Conservation (phyloP, 2,797 vertebrate genomes). For the Rhodeus uyekii region DNA sequence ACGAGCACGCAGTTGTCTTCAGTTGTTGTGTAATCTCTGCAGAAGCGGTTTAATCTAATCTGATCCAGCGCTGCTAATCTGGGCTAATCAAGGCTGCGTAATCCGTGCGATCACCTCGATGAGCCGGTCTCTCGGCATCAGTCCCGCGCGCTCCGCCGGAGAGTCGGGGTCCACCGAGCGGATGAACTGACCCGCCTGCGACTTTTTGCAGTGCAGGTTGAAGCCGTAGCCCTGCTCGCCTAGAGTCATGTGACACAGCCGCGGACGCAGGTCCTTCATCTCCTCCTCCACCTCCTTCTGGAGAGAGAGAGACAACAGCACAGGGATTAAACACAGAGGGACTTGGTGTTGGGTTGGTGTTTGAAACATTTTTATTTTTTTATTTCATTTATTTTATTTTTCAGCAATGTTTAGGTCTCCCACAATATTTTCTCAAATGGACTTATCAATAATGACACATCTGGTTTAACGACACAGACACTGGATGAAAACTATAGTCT, state of each 20-base stretch:
- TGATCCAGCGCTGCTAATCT: constrained; percentile 52
- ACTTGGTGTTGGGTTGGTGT: too few relatives aligned
- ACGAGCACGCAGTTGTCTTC: background rate
- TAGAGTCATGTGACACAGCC: constrained; percentile 86
- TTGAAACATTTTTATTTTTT: too few relatives aligned
- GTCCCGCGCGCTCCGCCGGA: constrained; percentile 80
- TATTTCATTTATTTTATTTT: too few relatives aligned
- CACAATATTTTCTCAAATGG: too few relatives aligned
- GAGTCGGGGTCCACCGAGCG: constrained; percentile 88
- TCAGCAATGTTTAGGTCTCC: too few relatives aligned
- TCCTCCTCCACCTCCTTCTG: constrained; percentile 23
- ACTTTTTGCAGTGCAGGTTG: constrained; percentile 92
- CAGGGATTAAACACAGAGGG: too few relatives aligned
- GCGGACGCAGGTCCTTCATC: constrained; percentile 77
- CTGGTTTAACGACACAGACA: background rate
- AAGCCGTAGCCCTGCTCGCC: constrained; percentile 89
- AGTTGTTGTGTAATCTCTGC: background rate
- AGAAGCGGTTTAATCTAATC: constrained; percentile 19
- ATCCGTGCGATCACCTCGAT: constrained; percentile 79
- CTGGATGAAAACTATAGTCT: background rate
- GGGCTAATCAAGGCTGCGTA: constrained; percentile 55
- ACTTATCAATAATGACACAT: too few relatives aligned
- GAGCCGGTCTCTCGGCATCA: constrained; percentile 86
- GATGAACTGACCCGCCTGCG: constrained; percentile 86
- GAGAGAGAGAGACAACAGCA: constrained; percentile 36